Evolutionary conservation across 2,797 vertebrate genomes (phyloP), one percentile per base, ranked within the genome.

Genomic region (Sitta carolinensis): DNA sequence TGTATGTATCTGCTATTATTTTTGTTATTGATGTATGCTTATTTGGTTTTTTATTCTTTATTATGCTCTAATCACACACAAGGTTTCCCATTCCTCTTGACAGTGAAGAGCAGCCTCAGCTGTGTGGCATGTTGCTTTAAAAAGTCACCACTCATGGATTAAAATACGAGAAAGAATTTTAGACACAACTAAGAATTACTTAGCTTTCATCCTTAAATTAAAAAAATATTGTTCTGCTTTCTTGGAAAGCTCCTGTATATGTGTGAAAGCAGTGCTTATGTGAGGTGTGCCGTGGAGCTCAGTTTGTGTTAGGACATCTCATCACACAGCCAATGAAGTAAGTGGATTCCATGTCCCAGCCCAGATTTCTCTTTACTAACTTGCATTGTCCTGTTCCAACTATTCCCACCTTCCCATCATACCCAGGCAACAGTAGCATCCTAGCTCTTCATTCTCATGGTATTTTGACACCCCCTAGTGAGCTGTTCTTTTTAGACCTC

Each of bases 241-340:
- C 22, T 45, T 76, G 22, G 48, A 86, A 80, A 67, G 4, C 11
- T 78, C 34, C 47, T 69, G 23, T 34, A 81, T 34, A 21, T 3
- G 0, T 0, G 5, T 34, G 27, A 30, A 7, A 54, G 5, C 42
- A 23, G 4, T 51, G 9, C 5, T 72, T 64, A 3, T 21, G n/a
- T 11, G 19, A 42, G 5, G 1, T 36, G 18, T 81, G 34, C 11
- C 26, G 6, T 2, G 2, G 64, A 72, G 22, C 13, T 80, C 30
- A 64, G 13, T 19, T 73, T 42, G 21, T 67, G 3, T 61, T 32
- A 45, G 43, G 27, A 51, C 18, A 59, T 30, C 40, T 59, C 22
- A 40, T 30, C 23, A 36, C 27, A 66, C 8, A 42, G 6, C 3
- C 38, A 16, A 7, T 21, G 43, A 57, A 40, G 38, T 34, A 40